These are phyloP conservation scores for Amphiprion ocellaris DNA, from an alignment of 2,113 vertebrate genomes.

Conservation along the genomic window DNA sequence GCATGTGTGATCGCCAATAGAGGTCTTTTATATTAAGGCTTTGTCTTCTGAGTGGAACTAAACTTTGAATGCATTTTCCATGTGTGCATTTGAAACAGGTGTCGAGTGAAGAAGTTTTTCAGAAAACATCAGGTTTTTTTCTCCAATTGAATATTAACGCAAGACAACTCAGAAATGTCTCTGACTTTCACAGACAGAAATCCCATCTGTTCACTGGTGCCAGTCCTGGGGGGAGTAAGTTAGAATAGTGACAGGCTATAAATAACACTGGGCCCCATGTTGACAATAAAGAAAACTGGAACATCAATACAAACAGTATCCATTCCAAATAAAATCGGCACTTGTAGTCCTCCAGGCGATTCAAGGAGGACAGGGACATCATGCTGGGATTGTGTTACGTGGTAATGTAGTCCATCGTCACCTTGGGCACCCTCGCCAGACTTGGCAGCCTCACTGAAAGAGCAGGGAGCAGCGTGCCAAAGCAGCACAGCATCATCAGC, in stretches of 20 bases:
- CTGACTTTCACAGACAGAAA: slow-evolving; percentile 54
- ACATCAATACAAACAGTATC: slow-evolving; percentile 54
- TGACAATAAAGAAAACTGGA: slow-evolving; percentile 56
- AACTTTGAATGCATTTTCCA: background rate
- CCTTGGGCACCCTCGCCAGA: slow-evolving; percentile 42
- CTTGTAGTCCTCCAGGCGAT: slow-evolving; percentile 33
- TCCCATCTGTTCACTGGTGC: slow-evolving; percentile 57
- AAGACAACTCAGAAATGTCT: slow-evolving; percentile 22
- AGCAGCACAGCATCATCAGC: slow-evolving; percentile 22
- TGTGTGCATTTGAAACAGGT: background rate
- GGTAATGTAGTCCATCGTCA: slow-evolving; percentile 48
- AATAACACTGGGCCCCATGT: slow-evolving; percentile 41
- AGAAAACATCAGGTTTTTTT: background rate
- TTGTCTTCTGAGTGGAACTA: background rate
- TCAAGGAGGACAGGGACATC: slow-evolving; percentile 48
- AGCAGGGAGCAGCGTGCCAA: background rate
- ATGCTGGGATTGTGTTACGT: slow-evolving; percentile 48
- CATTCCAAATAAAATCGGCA: slow-evolving; percentile 36
- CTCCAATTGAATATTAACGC: background rate
- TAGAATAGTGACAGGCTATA: slow-evolving; percentile 51
- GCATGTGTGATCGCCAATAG: slow-evolving; percentile 4
- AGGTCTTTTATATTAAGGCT: background rate
- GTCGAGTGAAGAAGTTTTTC: background rate
- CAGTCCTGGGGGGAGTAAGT: slow-evolving; percentile 42
- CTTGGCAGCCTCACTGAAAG: slow-evolving; percentile 56